phyloP scores from a whole-genome alignment of 2,888 invertebrate species.

The Troides aeacus region DNA sequence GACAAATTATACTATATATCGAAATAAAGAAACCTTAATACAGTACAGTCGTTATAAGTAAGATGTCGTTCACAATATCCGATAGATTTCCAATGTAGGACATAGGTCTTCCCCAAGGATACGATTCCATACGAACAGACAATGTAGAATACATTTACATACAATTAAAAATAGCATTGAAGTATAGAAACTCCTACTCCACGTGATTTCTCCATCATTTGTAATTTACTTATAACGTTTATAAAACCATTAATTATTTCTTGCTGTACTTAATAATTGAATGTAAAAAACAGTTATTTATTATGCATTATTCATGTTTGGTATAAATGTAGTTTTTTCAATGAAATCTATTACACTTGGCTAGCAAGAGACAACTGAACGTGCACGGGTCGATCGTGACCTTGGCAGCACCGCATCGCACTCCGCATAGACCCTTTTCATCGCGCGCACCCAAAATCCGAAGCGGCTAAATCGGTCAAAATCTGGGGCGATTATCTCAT shows the following conservation, averaged over 20 bases:
- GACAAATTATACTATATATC: too few relatives aligned
- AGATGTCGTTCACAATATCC: too few relatives aligned
- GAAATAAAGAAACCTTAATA: too few relatives aligned
- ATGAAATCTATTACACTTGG: background rate
- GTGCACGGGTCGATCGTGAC: conserved; percentile 58
- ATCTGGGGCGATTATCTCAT: conserved; percentile 23
- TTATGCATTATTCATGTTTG: background rate
- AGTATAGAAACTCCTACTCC: too few relatives aligned
- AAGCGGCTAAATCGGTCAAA: conserved; percentile 18
- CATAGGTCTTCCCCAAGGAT: too few relatives aligned
- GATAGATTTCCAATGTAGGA: too few relatives aligned
- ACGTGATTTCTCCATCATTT: too few relatives aligned
- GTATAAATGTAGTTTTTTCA: background rate
- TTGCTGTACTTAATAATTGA: background rate
- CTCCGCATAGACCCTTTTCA: conserved; percentile 39
- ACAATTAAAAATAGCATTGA: too few relatives aligned
- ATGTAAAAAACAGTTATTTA: background rate
- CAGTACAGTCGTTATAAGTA: too few relatives aligned
- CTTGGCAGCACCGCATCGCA: conserved; percentile 50
- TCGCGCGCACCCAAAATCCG: conserved; percentile 23
- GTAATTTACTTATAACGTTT: too few relatives aligned
- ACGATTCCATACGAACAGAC: too few relatives aligned
- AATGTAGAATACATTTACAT: too few relatives aligned
- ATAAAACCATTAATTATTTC: background rate
- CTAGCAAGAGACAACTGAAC: conserved; percentile 38